Base-by-base conservation (phyloP, 2,113 vertebrate species). In the Hippoglossus stenolepis region DNA sequence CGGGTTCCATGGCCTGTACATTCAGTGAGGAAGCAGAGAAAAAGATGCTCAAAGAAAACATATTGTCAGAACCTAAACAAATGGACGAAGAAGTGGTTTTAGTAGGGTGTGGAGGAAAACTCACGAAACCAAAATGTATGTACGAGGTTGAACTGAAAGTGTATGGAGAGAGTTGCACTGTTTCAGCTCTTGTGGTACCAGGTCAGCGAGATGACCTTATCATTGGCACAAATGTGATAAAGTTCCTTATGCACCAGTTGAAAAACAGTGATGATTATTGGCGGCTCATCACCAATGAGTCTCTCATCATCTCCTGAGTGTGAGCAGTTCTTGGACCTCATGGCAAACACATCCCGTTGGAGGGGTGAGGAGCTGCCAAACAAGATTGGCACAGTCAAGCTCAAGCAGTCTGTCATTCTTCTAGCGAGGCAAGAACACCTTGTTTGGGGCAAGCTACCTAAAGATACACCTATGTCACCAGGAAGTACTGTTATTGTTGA, bases 401-500 rank as follows among this genome's bases (percentile, higher is more conserved):
- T 81, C 0, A 21, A 2, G 11, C 65, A 75, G 56, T 65, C 73
- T 4, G 61, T 75, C 53, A 81, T 60, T 1, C 12, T 66, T 2
- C 5, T 75, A 11, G 66, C 61, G 0, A 81, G 24, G 1, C 13
- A 70, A 38, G 70, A 90, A 13, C 40, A 88, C 15, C n/a, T 88
- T 0, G 63, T 85, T 0, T 90, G 74, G 77, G 84, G 79, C 2
- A 84, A 57, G 9, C 3, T 84, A 0, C 49, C 38, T 0, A 56
- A 5, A 7, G 49, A 60, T 43, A 8, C 35, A 0, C 35, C 62
- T 0, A 35, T 77, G 21, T 73, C 83, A 24, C 64, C 65, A 3
- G 61, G 78, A 0, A 77, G 74, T 2, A 81, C 74, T 15, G 59
- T 80, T 0, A 26, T 77, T 2, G 38, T 77, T 0, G 65, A 85